These are phyloP conservation scores for Lepidurus packardi DNA, from an alignment of 1,140 invertebrate species.

Conservation along the genomic window DNA sequence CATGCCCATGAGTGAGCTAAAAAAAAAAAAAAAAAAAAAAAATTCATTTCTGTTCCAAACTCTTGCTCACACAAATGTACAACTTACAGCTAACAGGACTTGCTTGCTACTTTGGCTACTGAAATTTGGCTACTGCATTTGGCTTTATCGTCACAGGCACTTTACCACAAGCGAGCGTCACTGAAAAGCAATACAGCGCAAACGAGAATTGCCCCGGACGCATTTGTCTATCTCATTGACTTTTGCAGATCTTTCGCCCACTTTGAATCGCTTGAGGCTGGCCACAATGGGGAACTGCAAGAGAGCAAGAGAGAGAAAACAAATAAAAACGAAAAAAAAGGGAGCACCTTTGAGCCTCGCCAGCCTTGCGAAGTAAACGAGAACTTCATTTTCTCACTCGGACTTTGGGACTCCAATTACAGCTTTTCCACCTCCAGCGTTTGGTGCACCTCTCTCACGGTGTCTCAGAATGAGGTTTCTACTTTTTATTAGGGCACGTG, in stretches of 20 bases:
- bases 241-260: background rate
- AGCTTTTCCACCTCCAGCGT: background rate
- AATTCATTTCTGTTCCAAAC: background rate
- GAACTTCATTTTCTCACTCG: conserved; percentile 2
- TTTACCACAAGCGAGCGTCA: background rate
- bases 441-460: background rate
- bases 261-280: background rate
- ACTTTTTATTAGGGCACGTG: conserved; percentile 6
- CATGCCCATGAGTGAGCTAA: background rate
- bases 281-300: background rate
- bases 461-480: background rate
- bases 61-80: background rate
- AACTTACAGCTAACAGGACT: background rate
- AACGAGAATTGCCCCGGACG: background rate
- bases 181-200: background rate
- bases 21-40: background rate
- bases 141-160: background rate
- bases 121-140: no score
- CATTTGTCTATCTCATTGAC: background rate
- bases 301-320: background rate
- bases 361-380: background rate
- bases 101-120: background rate
- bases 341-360: background rate
- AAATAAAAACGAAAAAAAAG: background rate
- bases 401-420: conserved; percentile 1